Percentiles rank a stretch among this genome's conserved stretches.
These are phyloP conservation scores for Eremobia ochroleuca DNA, from an alignment of 2,888 invertebrate species.

Conservation along the genomic window DNA sequence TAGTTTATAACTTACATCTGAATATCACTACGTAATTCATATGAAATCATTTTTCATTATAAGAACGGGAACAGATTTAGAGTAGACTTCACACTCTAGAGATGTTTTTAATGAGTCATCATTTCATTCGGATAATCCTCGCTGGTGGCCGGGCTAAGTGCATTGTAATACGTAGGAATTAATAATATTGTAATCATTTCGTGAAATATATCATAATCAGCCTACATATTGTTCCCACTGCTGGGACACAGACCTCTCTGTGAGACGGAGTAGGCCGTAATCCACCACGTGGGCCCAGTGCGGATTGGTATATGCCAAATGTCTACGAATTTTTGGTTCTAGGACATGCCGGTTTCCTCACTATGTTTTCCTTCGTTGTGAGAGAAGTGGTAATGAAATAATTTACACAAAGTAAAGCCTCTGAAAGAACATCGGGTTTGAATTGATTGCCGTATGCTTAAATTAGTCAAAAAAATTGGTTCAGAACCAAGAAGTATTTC, in stretches of 20 bases:
- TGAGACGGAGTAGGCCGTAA: too few species aligned
- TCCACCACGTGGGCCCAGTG: too few species aligned
- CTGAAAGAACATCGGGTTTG: too few species aligned
- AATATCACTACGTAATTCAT: conserved; percentile 47
- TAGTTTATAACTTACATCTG: neutral
- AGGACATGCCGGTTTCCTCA: too few species aligned
- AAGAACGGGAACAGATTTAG: conserved; percentile 59
- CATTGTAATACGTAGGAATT: conserved; percentile 20
- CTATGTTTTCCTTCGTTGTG: too few species aligned
- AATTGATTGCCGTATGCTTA: neutral
- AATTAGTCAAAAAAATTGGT: neutral
- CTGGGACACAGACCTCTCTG: too few species aligned
- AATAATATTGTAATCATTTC: conserved; percentile 10
- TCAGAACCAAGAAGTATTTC: neutral
- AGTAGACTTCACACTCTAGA: conserved; percentile 37
- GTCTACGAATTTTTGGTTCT: too few species aligned
- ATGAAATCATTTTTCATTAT: conserved; percentile 67
- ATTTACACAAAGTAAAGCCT: too few species aligned
- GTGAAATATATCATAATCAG: neutral
- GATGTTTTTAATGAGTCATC: conserved; percentile 55
- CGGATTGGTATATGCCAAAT: too few species aligned
- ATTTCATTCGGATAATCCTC: conserved; percentile 50
- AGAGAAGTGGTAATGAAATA: too few species aligned
- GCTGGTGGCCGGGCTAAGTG: conserved; percentile 40
- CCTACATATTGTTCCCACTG: too few species aligned